Evolutionary conservation across 2,113 vertebrate genomes (phyloP).

Genomic region (Symphodus melops): DNA sequence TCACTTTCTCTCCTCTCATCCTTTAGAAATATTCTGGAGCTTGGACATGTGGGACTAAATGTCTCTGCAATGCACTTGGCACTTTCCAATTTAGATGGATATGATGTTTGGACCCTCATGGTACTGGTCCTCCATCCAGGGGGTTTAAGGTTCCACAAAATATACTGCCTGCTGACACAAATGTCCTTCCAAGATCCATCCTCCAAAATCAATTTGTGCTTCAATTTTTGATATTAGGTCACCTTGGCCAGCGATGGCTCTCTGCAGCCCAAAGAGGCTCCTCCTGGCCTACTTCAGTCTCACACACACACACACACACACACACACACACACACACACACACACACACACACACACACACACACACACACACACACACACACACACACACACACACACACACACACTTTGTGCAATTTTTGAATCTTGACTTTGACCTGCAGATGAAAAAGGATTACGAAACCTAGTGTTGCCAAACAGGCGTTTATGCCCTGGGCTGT

Average conservation of each 20-base stretch:
- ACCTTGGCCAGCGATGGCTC: slow-evolving; percentile 11
- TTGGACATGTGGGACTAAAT: neutral
- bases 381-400: too few relatives aligned
- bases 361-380: too few relatives aligned
- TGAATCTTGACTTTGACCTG: too few relatives aligned
- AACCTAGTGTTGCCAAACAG: too few relatives aligned
- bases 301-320: neutral
- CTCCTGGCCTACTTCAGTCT: slow-evolving; percentile 39
- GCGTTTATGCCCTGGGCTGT: too few relatives aligned
- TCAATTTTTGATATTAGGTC: slow-evolving; percentile 37
- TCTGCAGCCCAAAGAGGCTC: slow-evolving; percentile 12
- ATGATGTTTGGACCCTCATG: neutral
- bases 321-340: neutral
- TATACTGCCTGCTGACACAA: slow-evolving; percentile 1
- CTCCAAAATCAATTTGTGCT: slow-evolving; percentile 49
- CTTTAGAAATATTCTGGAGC: neutral
- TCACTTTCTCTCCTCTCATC: neutral
- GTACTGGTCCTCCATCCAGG: neutral
- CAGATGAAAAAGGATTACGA: too few relatives aligned
- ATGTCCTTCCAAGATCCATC: slow-evolving; percentile 43
- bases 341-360: too few relatives aligned
- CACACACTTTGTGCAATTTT: neutral
- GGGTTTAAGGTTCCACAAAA: neutral
- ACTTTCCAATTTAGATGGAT: neutral
- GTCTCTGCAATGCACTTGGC: neutral